Evolutionary conservation across 2,888 invertebrate species (phyloP), one percentile per base, ranked within the genome.

Genomic region (Tenthredo notha): DNA sequence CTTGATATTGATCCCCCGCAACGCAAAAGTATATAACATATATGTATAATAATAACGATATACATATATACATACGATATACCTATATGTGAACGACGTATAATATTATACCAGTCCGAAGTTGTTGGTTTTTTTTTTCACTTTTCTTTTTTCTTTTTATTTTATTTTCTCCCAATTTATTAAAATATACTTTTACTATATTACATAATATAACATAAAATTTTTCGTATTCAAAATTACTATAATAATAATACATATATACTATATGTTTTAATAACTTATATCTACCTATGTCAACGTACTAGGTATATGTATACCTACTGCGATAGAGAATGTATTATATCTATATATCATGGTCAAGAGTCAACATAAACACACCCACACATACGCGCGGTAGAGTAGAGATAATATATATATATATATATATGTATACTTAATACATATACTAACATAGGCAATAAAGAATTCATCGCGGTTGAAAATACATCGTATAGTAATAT

Each of bases 381-480:
- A 40, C 40, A 43, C 40, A 43, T n/a, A n/a, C n/a, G n/a, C 10
- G 7, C 10, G 40, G 40, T n/a, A 10, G 1, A 43, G 10, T 43
- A 43, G 40, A 43, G 40, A 43, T 43, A 43, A 43, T 50, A 50
- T 47, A 15, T 15, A 15, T 47, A 50, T 18, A n/a, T 18, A 47
- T 1, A n/a, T 18, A n/a, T 54, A n/a, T 54, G 54, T n/a, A 54
- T 54, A n/a, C 6, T 54, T 54, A 54, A 54, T 54, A n/a, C n/a
- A n/a, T n/a, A n/a, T n/a, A 54, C 54, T 54, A 54, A 54, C 54
- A n/a, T n/a, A 54, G 54, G 54, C 7, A 54, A 54, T 54, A 74
- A 74, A 74, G 74, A 74, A 74, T 74, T 74, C 40, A 74, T 21
- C 74, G 74, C n/a, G 74, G 40, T 37, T 21, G 18, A 65, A 65